Evolutionary conservation across 2,797 vertebrate genomes (phyloP).

Genomic region (Myotis vivesi): DNA sequence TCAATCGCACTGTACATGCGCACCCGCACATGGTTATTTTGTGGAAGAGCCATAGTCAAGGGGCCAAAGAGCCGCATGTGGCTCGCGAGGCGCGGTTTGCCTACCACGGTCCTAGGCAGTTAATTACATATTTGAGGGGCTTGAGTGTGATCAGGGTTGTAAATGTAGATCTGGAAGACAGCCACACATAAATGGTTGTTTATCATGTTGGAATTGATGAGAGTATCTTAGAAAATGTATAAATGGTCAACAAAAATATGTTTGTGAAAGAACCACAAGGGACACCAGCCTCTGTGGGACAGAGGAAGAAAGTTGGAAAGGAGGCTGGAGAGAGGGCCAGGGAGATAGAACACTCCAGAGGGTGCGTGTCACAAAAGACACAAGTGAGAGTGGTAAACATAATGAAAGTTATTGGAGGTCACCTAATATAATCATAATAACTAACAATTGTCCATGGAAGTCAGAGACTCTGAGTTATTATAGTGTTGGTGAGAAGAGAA

Average conservation of each 20-base stretch:
- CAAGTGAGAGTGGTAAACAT: not conserved
- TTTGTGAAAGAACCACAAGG: not conserved
- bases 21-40: too few species aligned
- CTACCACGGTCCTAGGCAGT: not conserved
- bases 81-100: accelerated
- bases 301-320: not conserved
- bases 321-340: not conserved
- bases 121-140: not conserved
- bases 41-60: too few species aligned
- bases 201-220: not conserved
- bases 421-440: not conserved
- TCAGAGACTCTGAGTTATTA: not conserved
- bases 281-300: not conserved
- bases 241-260: not conserved
- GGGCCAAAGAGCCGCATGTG: too few species aligned
- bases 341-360: not conserved
- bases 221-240: not conserved
- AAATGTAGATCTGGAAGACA: not conserved
- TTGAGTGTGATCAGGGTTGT: not conserved
- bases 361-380: not conserved
- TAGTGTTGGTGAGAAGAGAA: not conserved
- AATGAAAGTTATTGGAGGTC: not conserved
- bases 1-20: too few species aligned
- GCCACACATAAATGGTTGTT: not conserved
- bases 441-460: not conserved